A percentile compares a stretch with the other conserved stretches of the same genome.
These are phyloP conservation scores for Gallinago paraguaiae DNA, from an alignment of 2,113 vertebrate genomes.

Conservation along the genomic window DNA sequence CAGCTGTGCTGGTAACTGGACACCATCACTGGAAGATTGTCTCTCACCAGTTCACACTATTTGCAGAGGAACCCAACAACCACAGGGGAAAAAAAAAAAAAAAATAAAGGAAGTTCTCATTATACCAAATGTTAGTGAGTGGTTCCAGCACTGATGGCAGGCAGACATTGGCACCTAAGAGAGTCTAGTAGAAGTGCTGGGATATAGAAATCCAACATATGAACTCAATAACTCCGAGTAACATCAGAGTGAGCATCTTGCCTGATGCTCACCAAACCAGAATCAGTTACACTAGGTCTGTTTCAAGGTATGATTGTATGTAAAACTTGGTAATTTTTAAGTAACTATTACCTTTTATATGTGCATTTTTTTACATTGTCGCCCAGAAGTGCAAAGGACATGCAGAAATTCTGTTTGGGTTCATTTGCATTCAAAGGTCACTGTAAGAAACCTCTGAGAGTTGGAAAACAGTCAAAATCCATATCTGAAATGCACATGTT, in stretches of 20 bases:
- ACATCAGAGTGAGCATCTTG: not conserved
- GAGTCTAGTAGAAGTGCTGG: not conserved
- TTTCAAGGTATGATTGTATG: not conserved
- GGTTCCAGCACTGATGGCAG: not conserved
- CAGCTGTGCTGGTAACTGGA: not conserved
- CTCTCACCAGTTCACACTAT: not conserved
- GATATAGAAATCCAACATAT: not conserved
- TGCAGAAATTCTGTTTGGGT: not conserved
- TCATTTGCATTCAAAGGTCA: not conserved
- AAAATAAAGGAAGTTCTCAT: not conserved
- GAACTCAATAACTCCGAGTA: not conserved
- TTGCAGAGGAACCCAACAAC: not conserved
- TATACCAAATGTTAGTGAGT: not conserved
- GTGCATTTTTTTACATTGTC: not conserved
- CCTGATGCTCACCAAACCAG: not conserved
- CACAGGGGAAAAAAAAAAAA: not conserved
- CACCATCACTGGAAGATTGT: not conserved
- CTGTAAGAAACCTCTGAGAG: not conserved
- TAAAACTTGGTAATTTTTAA: not conserved
- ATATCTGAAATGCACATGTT: not conserved
- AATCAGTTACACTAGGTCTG: not conserved
- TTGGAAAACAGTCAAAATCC: not conserved
- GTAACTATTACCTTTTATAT: not conserved
- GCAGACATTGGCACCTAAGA: not conserved
- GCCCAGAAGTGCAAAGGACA: not conserved